Conservation (phyloP, 2,888 invertebrate species). For the Brachyptera risi region DNA sequence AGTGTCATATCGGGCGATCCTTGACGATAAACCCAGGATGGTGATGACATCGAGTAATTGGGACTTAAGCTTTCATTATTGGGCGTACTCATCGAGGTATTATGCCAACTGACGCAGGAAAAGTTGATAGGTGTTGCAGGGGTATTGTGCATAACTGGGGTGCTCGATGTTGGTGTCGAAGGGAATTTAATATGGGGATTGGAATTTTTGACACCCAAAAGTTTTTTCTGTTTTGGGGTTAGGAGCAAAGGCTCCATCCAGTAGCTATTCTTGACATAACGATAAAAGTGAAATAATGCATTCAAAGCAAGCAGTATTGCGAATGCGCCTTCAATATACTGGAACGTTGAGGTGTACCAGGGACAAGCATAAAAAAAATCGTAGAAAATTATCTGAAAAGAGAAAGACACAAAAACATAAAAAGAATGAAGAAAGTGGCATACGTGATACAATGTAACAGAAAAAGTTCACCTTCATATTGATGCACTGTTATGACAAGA, state of each 20-base stretch:
- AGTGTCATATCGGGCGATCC: background rate
- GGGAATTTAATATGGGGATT: background rate
- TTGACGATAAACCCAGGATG: background rate
- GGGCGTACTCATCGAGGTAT: background rate
- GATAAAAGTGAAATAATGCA: background rate
- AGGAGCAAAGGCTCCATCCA: background rate
- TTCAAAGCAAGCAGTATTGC: background rate
- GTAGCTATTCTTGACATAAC: background rate
- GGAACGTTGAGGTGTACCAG: background rate
- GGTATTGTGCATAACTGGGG: too few relatives aligned
- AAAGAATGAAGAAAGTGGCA: too few relatives aligned
- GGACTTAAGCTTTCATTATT: background rate
- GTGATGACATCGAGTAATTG: background rate
- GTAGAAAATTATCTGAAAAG: background rate
- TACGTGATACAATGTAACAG: too few relatives aligned
- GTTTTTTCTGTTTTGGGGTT: background rate
- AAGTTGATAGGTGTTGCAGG: background rate
- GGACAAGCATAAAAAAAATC: background rate
- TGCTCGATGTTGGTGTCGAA: background rate
- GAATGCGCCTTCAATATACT: background rate
- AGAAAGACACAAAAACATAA: too few relatives aligned
- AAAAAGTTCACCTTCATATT: too few relatives aligned
- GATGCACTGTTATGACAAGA: too few relatives aligned
- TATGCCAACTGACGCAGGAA: background rate
- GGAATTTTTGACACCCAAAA: background rate